Percentiles rank a stretch among this genome's conserved stretches.
Evolutionary conservation across 2,888 invertebrate species (phyloP).

Genomic region (Coronaproctus castanopsis): DNA sequence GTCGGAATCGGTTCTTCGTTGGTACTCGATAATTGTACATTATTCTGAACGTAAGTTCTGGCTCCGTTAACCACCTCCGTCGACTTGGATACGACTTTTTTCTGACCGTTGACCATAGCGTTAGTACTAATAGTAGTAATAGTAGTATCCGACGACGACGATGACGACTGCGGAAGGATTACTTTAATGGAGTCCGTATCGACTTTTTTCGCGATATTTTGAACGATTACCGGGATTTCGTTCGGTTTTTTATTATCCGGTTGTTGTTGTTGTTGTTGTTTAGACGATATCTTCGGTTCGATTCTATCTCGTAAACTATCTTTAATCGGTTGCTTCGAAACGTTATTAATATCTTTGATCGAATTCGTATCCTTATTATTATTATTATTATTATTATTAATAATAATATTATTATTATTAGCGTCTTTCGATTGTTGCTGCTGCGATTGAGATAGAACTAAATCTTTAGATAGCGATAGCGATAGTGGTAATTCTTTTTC

Average conservation of each 20-base stretch:
- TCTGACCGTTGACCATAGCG: too few species aligned
- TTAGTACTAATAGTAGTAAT: too few species aligned
- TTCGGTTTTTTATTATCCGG: conserved; percentile 6
- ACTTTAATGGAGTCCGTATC: conserved; percentile 3
- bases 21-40: conserved; percentile 1
- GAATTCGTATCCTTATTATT: neutral
- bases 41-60: too few species aligned
- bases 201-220: neutral
- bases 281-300: neutral
- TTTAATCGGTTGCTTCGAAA: neutral
- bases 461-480: neutral
- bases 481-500: conserved; percentile 1
- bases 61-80: too few species aligned
- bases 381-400: too few species aligned
- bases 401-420: neutral
- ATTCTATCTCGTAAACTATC: neutral
- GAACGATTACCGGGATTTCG: neutral
- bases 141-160: neutral
- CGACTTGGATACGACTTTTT: too few species aligned
- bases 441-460: neutral
- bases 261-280: neutral
- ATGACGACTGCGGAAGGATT: neutral
- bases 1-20: conserved; percentile 8
- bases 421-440: neutral
- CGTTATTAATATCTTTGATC: neutral